phyloP scores from a whole-genome alignment of 2,797 vertebrate species.

The Hoplostethus atlanticus region DNA sequence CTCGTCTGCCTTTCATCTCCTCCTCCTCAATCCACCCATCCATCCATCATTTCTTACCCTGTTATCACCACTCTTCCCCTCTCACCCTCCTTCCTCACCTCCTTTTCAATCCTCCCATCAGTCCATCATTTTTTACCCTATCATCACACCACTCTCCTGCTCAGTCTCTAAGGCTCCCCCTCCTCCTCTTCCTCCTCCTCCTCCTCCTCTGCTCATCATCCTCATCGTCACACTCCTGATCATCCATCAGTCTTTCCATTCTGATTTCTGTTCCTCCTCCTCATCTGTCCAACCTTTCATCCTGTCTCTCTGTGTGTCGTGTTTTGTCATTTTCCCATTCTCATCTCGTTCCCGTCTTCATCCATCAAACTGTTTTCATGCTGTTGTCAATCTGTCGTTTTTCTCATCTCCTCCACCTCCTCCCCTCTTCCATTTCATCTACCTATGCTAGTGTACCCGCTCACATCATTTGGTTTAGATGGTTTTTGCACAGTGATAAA shows the following conservation, averaged over 20 bases:
- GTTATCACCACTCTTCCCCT: neutral
- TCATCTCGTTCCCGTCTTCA: slow-evolving; percentile 63
- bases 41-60: slow-evolving; percentile 38
- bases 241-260: slow-evolving; percentile 59
- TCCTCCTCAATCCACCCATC: slow-evolving; percentile 26
- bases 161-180: neutral
- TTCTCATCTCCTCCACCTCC: slow-evolving; percentile 42
- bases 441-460: slow-evolving; percentile 13
- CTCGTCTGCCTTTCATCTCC: slow-evolving; percentile 2
- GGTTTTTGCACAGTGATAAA: no score
- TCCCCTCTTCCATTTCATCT: slow-evolving; percentile 4
- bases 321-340: slow-evolving; percentile 69
- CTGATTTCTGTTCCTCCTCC: neutral
- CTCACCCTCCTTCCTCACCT: no score
- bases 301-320: slow-evolving; percentile 30
- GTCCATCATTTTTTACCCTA: slow-evolving; percentile 39
- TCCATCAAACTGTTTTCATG: slow-evolving; percentile 65
- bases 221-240: slow-evolving; percentile 36
- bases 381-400: slow-evolving; percentile 61
- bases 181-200: slow-evolving; percentile 26
- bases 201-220: slow-evolving; percentile 22
- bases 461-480: neutral
- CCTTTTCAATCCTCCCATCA: no score
- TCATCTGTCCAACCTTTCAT: slow-evolving; percentile 44
- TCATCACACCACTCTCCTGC: slow-evolving; percentile 47